Conservation (phyloP, 2,797 vertebrate genomes). For the Coregonus ussuriensis region DNA sequence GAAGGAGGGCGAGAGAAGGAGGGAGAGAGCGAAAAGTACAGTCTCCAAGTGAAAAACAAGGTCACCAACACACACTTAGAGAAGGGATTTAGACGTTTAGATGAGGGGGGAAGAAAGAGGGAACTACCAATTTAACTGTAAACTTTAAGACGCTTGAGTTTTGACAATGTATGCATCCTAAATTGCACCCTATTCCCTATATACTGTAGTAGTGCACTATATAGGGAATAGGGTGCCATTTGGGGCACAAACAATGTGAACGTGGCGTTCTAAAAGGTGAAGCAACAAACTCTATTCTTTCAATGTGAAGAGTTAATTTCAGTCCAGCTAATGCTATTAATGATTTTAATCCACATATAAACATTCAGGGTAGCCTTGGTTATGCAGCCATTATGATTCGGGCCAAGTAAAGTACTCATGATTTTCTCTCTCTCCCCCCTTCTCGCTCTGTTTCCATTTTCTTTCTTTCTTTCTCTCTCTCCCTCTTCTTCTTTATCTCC, state of each 20-base stretch:
- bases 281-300: not conserved
- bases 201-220: not conserved
- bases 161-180: conserved; percentile 9
- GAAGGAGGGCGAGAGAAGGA: not conserved
- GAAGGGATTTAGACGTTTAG: conserved; percentile 45
- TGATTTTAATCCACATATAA: too few relatives aligned
- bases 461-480: too few relatives aligned
- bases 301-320: too few relatives aligned
- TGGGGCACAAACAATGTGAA: not conserved
- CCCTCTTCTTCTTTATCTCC: not conserved
- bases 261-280: not conserved
- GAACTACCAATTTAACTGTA: conserved; percentile 28
- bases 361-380: not conserved
- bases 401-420: too few relatives aligned
- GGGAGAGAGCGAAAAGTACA: not conserved
- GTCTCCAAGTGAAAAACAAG: conserved; percentile 44
- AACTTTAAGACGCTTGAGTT: conserved; percentile 7
- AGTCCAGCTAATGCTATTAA: too few relatives aligned
- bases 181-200: not conserved
- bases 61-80: conserved; percentile 38
- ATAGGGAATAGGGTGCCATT: not conserved
- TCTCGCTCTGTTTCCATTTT: too few relatives aligned
- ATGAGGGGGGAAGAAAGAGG: conserved; percentile 28
- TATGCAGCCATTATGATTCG: too few relatives aligned
- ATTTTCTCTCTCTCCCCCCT: not conserved